Percentiles rank a stretch among this genome's conserved stretches.
These are phyloP conservation scores for Euplexia lucipara DNA, from an alignment of 2,888 invertebrate genomes.

Conservation along the genomic window DNA sequence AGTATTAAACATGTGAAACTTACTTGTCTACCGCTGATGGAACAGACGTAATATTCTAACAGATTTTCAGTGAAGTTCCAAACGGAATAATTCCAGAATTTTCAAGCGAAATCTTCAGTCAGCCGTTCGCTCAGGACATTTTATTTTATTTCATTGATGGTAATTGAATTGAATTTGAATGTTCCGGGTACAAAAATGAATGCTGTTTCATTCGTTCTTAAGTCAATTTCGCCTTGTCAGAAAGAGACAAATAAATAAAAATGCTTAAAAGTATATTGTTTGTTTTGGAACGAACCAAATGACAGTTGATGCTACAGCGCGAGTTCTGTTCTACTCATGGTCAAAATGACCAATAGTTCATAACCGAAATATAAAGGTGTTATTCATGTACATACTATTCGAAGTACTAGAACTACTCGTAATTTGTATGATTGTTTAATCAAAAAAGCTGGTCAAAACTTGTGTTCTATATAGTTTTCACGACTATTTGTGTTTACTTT, in stretches of 20 bases:
- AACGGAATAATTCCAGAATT: slow-evolving; percentile 26
- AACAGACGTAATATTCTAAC: background rate
- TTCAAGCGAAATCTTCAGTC: slow-evolving; percentile 25
- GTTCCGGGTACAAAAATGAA: background rate
- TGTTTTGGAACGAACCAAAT: slow-evolving; percentile 14
- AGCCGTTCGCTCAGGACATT: slow-evolving; percentile 23
- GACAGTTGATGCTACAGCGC: slow-evolving; percentile 22
- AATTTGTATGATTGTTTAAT: no score
- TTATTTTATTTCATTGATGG: slow-evolving; percentile 1
- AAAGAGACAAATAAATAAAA: background rate
- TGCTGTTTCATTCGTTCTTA: background rate
- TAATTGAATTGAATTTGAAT: background rate
- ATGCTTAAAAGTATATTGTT: background rate
- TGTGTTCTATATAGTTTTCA: no score
- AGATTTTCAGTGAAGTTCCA: background rate
- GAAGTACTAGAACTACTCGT: no score
- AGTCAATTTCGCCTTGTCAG: accelerated
- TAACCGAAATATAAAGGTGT: background rate
- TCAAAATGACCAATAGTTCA: background rate
- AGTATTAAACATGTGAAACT: background rate
- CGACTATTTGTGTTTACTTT: no score
- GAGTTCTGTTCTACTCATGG: background rate
- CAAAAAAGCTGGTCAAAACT: no score
- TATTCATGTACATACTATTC: no score
- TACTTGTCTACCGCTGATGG: slow-evolving; percentile 17